Evolutionary conservation across 2,113 vertebrate species (phyloP).

Genomic region (Perca schrenkii): DNA sequence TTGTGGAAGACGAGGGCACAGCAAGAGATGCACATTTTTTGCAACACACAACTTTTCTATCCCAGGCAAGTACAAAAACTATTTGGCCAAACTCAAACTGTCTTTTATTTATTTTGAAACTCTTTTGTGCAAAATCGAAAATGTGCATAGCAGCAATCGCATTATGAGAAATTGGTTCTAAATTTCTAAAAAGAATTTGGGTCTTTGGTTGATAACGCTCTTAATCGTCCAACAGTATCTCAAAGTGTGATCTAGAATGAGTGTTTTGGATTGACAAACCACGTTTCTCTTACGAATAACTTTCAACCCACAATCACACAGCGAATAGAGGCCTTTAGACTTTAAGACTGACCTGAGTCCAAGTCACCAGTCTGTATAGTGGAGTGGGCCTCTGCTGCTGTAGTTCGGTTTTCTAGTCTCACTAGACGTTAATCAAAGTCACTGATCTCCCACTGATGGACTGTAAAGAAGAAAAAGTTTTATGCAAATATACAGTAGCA

Average conservation of each 20-base stretch:
- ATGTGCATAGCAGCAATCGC: neutral
- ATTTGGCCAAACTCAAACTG: neutral
- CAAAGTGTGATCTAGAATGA: neutral
- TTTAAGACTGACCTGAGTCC: neutral
- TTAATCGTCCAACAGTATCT: neutral
- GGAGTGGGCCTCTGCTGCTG: neutral
- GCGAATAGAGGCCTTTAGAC: neutral
- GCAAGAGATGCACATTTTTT: too few species aligned
- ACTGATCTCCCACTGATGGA: slow-evolving; percentile 8
- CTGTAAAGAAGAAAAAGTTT: neutral
- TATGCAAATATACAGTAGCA: slow-evolving; percentile 28
- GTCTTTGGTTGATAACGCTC: neutral
- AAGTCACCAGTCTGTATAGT: neutral
- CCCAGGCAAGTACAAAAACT: neutral
- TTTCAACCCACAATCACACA: neutral
- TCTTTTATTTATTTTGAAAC: neutral
- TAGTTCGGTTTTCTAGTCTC: neutral
- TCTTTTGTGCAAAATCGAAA: neutral
- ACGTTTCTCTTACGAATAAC: neutral
- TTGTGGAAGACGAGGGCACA: neutral
- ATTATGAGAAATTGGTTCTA: too few species aligned
- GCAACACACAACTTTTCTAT: neutral
- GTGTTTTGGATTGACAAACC: neutral
- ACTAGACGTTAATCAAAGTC: neutral
- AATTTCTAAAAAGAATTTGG: too few species aligned